A percentile compares a stretch with the other conserved stretches of the same genome.
Conservation (phyloP, 2,888 invertebrate species). For the Chromoteleia sp. region DNA sequence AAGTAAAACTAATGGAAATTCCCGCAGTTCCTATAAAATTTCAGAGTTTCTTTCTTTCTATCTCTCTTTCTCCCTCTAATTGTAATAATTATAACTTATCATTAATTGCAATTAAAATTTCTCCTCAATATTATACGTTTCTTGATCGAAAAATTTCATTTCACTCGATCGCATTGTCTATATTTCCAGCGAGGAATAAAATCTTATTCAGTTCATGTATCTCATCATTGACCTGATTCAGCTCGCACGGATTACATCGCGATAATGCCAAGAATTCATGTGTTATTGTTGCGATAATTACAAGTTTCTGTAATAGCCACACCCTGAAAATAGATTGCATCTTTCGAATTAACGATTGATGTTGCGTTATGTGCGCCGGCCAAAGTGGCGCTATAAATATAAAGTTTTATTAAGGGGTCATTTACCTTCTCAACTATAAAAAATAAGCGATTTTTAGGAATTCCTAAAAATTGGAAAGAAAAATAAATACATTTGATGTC, state of each 20-base stretch:
- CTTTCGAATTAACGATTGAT: constrained; percentile 45
- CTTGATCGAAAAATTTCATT: constrained; percentile 2
- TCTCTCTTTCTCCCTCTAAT: too few relatives aligned
- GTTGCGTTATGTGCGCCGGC: constrained; percentile 17
- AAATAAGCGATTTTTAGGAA: too few relatives aligned
- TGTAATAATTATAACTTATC: too few relatives aligned
- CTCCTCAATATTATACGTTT: too few relatives aligned
- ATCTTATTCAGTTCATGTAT: constrained; percentile 37
- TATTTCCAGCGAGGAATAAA: constrained; percentile 35
- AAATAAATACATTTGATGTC: too few relatives aligned
- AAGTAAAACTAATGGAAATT: too few relatives aligned
- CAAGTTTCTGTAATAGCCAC: constrained; percentile 56
- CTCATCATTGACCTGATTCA: constrained; percentile 62
- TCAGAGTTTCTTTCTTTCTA: too few relatives aligned
- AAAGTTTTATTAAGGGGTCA: background rate
- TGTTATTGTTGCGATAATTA: constrained; percentile 64
- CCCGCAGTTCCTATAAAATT: too few relatives aligned
- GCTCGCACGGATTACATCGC: constrained; percentile 28
- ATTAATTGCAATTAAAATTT: too few relatives aligned
- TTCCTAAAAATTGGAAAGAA: too few relatives aligned
- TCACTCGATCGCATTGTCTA: constrained; percentile 4
- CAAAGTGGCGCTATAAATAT: constrained; percentile 30
- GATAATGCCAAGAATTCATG: constrained; percentile 49
- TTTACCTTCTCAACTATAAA: too few relatives aligned
- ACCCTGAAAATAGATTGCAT: constrained; percentile 54